Evolutionary conservation across 92 coral and sea anemone species (phyloP).

Genomic region (Muricea muricata): DNA sequence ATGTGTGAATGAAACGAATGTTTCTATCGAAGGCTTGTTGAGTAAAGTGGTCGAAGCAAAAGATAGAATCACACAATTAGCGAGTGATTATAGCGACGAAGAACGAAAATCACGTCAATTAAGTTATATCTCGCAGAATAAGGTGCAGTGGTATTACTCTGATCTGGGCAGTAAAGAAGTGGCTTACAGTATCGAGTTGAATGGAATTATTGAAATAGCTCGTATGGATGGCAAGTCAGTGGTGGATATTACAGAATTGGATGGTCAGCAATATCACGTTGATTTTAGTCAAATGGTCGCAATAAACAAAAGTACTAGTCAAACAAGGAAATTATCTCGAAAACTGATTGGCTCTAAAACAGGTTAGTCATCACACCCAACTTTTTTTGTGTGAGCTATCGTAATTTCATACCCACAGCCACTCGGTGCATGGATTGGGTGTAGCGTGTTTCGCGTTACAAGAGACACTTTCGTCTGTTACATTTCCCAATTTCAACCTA

Average conservation of each 20-base stretch:
- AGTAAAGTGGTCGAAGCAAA: constrained; percentile 30
- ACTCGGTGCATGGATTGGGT: too few species aligned
- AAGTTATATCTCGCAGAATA: constrained; percentile 23
- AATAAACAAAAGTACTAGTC: not conserved
- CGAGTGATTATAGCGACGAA: constrained; percentile 2
- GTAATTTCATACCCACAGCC: too few species aligned
- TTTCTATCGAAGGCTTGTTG: constrained; percentile 43
- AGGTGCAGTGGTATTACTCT: constrained; percentile 31
- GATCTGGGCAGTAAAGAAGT: not conserved
- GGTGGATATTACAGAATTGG: not conserved
- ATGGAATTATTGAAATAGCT: not conserved
- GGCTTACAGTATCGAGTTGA: not conserved
- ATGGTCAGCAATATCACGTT: constrained; percentile 6
- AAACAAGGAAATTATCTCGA: constrained; percentile 8
- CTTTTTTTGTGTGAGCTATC: too few species aligned
- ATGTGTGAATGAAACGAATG: constrained; percentile 54
- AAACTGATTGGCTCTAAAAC: constrained; percentile 46
- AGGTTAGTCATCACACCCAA: constrained; percentile 35
- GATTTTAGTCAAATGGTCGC: constrained; percentile 19
- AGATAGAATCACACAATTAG: not conserved
- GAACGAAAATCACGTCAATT: not conserved
- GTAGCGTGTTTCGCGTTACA: too few species aligned
- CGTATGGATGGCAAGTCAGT: not conserved
- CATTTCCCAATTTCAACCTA: too few species aligned
- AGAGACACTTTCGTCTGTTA: too few species aligned